Evolutionary conservation across 2,888 invertebrate genomes (phyloP).

Genomic region (Mechanitis messenoides): DNA sequence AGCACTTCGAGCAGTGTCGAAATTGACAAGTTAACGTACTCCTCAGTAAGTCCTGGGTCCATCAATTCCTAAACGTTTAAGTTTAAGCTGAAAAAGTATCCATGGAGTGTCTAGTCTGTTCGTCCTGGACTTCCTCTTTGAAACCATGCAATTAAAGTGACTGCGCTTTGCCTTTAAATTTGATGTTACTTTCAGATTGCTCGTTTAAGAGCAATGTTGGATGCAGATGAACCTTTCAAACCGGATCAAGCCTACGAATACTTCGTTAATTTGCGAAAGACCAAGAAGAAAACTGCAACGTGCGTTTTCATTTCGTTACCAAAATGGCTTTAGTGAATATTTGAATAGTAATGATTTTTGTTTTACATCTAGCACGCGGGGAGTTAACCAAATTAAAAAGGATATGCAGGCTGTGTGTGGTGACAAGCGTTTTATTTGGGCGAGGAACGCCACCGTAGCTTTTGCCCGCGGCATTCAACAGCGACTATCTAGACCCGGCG

Average conservation of each 20-base stretch:
- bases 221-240: conserved; percentile 67
- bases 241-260: conserved; percentile 70
- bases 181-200: conserved; percentile 45
- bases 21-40: too few relatives aligned
- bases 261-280: conserved; percentile 57
- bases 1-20: too few relatives aligned
- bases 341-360: neutral
- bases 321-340: neutral
- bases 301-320: conserved; percentile 31
- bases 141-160: too few relatives aligned
- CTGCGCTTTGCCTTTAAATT: too few relatives aligned
- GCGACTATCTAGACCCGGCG: conserved; percentile 51
- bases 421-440: conserved; percentile 59
- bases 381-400: conserved; percentile 48
- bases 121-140: too few relatives aligned
- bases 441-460: conserved; percentile 61
- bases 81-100: too few relatives aligned
- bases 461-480: conserved; percentile 64
- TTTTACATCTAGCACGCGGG: conserved; percentile 23
- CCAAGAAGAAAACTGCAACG: conserved; percentile 48
- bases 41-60: too few relatives aligned
- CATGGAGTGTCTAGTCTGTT: too few relatives aligned
- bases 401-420: conserved; percentile 49
- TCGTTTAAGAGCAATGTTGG: conserved; percentile 57
- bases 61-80: too few relatives aligned